A percentile compares a stretch with the other conserved stretches of the same genome.
Conservation (phyloP, 2,888 invertebrate species). For the Pterostichus madidus region DNA sequence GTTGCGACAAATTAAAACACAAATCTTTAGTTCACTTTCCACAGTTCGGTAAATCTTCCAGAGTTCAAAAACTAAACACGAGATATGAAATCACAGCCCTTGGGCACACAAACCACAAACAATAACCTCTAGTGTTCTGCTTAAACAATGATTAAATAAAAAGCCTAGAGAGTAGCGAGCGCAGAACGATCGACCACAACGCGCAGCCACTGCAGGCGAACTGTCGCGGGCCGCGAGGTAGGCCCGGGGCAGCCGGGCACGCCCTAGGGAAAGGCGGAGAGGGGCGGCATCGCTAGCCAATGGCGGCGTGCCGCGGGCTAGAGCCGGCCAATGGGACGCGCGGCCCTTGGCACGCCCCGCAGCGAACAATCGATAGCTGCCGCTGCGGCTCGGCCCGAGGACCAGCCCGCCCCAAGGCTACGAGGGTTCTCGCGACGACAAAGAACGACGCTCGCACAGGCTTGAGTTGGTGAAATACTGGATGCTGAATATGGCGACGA, state of each 20-base stretch:
- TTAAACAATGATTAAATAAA: constrained; percentile 26
- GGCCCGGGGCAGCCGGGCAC: constrained; percentile 71
- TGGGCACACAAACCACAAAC: constrained; percentile 38
- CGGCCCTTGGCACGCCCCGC: constrained; percentile 57
- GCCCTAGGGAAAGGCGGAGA: constrained; percentile 72
- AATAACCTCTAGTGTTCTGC: constrained; percentile 29
- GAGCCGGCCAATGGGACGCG: constrained; percentile 28
- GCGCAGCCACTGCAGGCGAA: constrained; percentile 72
- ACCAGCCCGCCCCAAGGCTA: constrained; percentile 14
- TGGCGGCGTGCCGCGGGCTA: constrained; percentile 37
- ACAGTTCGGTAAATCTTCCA: constrained; percentile 8
- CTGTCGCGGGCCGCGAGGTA: constrained; percentile 75
- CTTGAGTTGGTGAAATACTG: neutral
- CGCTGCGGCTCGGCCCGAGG: constrained; percentile 17
- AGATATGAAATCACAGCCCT: constrained; percentile 37
- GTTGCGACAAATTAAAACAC: neutral
- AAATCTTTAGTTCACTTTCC: constrained; percentile 2
- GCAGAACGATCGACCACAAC: neutral
- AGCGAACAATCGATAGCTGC: constrained; percentile 44
- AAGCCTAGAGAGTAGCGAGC: constrained; percentile 5
- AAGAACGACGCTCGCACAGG: neutral
- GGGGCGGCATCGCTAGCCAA: constrained; percentile 6
- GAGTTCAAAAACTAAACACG: constrained; percentile 4
- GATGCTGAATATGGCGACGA: neutral
- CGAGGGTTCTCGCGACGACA: neutral